phyloP scores from a whole-genome alignment of 2,888 invertebrate species.

The Tipula lateralis region DNA sequence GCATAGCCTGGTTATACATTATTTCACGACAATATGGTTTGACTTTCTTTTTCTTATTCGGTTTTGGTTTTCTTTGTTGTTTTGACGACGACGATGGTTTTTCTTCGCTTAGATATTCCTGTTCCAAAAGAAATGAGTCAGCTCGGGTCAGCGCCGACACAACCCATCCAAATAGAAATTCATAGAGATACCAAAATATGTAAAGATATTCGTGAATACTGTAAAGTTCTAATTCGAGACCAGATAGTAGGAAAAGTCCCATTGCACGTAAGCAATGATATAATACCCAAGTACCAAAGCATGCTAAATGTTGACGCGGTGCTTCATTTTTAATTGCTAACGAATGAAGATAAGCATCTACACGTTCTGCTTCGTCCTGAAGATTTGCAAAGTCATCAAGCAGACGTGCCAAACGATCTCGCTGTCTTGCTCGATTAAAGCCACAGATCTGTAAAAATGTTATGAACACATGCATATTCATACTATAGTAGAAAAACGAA shows the following conservation, averaged over 20 bases:
- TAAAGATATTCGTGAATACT: constrained; percentile 95
- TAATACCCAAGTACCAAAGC: constrained; percentile 91
- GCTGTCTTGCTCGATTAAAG: constrained; percentile 90
- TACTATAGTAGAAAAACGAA: constrained; percentile 78
- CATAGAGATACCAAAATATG: constrained; percentile 90
- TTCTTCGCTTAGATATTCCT: constrained; percentile 57
- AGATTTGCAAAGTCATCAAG: constrained; percentile 86
- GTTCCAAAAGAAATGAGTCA: constrained; percentile 74
- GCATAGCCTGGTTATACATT: constrained; percentile 83
- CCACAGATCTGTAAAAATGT: constrained; percentile 84
- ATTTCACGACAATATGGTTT: constrained; percentile 76
- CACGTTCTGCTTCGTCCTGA: constrained; percentile 91
- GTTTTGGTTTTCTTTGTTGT: constrained; percentile 48
- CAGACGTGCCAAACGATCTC: constrained; percentile 85
- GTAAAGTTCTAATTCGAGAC: constrained; percentile 92
- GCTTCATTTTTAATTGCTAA: constrained; percentile 59
- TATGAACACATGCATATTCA: constrained; percentile 71
- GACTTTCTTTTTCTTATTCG: constrained; percentile 58
- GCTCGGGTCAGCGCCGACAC: constrained; percentile 86
- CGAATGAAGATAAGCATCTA: constrained; percentile 77
- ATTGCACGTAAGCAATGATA: constrained; percentile 90
- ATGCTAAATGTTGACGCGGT: constrained; percentile 69
- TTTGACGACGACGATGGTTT: constrained; percentile 37
- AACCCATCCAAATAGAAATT: constrained; percentile 90
- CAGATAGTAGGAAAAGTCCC: constrained; percentile 89